These are phyloP conservation scores for Bhutanitis thaidina DNA, from an alignment of 2,888 invertebrate genomes.

Conservation along the genomic window DNA sequence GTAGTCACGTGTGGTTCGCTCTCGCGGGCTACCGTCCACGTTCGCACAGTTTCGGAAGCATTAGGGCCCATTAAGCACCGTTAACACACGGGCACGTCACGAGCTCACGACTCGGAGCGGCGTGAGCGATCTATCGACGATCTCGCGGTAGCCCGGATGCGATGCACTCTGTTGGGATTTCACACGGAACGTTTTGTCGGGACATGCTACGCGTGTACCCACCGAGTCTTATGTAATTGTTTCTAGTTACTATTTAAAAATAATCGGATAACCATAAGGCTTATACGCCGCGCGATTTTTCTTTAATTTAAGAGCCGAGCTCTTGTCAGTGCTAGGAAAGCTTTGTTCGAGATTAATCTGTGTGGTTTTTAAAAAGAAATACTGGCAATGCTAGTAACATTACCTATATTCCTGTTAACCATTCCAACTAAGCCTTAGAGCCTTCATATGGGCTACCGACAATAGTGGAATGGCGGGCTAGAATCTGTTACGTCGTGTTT, in stretches of 20 bases:
- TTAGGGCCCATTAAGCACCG: conserved; percentile 79
- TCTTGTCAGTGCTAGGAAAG: too few species aligned
- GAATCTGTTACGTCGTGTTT: too few species aligned
- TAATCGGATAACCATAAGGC: neutral
- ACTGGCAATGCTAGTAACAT: too few species aligned
- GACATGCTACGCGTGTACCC: conserved; percentile 34
- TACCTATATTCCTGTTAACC: too few species aligned
- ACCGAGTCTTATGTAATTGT: conserved; percentile 14
- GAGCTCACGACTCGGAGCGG: conserved; percentile 64
- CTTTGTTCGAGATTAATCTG: too few species aligned
- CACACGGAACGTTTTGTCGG: conserved; percentile 60
- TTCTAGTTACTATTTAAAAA: neutral
- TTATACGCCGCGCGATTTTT: neutral
- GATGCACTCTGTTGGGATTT: conserved; percentile 46
- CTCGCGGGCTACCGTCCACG: conserved; percentile 70
- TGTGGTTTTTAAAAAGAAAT: too few species aligned
- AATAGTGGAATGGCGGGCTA: too few species aligned
- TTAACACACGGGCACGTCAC: conserved; percentile 75
- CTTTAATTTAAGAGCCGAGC: too few species aligned
- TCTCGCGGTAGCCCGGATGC: conserved; percentile 67
- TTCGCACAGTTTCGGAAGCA: conserved; percentile 80
- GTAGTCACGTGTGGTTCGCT: conserved; percentile 66
- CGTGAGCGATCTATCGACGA: conserved; percentile 73
- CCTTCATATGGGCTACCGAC: too few species aligned
- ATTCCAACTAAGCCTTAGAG: too few species aligned